A percentile compares a stretch with the other conserved stretches of the same genome.
Conservation (phyloP, 2,113 vertebrate species). For the cat (Felis catus) region DNA sequence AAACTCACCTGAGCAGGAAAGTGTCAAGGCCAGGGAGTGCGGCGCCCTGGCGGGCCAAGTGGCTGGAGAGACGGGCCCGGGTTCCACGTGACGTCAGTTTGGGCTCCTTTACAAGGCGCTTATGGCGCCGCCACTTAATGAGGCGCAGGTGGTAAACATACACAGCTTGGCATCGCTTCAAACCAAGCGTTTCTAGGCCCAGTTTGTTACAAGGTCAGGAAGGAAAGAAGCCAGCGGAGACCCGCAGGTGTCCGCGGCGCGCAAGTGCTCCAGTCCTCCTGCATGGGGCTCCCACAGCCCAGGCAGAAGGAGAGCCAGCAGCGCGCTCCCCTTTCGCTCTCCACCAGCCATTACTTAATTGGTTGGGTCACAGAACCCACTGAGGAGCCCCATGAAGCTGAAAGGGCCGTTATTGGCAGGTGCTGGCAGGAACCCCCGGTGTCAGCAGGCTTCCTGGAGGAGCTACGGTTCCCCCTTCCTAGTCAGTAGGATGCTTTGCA, state of each 20-base stretch:
- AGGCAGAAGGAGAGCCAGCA: no score
- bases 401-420: background rate
- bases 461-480: background rate
- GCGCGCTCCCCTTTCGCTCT: background rate
- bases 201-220: no score
- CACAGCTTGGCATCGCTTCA: background rate
- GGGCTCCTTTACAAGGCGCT: background rate
- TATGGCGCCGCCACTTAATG: background rate
- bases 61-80: background rate
- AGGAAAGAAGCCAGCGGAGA: background rate
- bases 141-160: background rate
- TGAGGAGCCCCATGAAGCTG: background rate
- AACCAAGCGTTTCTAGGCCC: background rate
- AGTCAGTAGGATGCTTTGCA: background rate
- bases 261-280: background rate
- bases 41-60: background rate
- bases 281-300: background rate
- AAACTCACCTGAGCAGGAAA: background rate
- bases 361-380: background rate
- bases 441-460: background rate
- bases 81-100: fast-evolving
- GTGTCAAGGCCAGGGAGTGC: fast-evolving
- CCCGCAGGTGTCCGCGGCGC: fast-evolving
- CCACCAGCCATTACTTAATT: fast-evolving
- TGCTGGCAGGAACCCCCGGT: background rate